Evolutionary conservation across 2,797 vertebrate genomes (phyloP).

Genomic region (Carapus acus): DNA sequence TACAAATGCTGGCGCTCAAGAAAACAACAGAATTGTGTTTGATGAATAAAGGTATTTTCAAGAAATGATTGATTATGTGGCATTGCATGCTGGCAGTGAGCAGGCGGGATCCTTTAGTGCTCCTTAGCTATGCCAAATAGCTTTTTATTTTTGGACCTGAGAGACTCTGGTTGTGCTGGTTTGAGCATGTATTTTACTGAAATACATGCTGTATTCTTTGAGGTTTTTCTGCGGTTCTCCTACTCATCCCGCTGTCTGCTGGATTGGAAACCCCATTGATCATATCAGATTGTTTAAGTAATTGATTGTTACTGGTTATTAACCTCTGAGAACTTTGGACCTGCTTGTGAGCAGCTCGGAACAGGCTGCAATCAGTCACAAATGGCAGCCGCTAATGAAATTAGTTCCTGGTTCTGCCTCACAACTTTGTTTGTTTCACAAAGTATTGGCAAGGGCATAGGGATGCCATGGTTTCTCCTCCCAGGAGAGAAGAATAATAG

Average conservation of each 20-base stretch:
- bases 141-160: too few relatives aligned
- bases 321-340: slow-evolving; percentile 74
- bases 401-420: slow-evolving; percentile 77
- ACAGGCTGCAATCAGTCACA: slow-evolving; percentile 77
- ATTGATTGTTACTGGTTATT: slow-evolving; percentile 82
- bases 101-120: too few relatives aligned
- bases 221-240: slow-evolving; percentile 41
- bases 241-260: slow-evolving; percentile 49
- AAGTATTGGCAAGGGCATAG: slow-evolving; percentile 73
- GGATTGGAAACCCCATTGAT: slow-evolving; percentile 69
- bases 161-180: too few relatives aligned
- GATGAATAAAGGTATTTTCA: too few relatives aligned
- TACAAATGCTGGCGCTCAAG: too few relatives aligned
- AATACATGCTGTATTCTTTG: slow-evolving; percentile 30
- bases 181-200: slow-evolving; percentile 11
- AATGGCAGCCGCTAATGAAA: slow-evolving; percentile 78
- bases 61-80: too few relatives aligned
- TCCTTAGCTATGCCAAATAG: too few relatives aligned
- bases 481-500: slow-evolving; percentile 49
- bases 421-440: slow-evolving; percentile 77
- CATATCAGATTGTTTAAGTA: slow-evolving; percentile 74
- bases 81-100: too few relatives aligned
- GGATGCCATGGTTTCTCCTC: slow-evolving; percentile 61
- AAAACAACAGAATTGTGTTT: too few relatives aligned
- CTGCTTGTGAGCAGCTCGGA: slow-evolving; percentile 56